phyloP scores from a whole-genome alignment of 2,888 invertebrate species.

The Erebia ligea region DNA sequence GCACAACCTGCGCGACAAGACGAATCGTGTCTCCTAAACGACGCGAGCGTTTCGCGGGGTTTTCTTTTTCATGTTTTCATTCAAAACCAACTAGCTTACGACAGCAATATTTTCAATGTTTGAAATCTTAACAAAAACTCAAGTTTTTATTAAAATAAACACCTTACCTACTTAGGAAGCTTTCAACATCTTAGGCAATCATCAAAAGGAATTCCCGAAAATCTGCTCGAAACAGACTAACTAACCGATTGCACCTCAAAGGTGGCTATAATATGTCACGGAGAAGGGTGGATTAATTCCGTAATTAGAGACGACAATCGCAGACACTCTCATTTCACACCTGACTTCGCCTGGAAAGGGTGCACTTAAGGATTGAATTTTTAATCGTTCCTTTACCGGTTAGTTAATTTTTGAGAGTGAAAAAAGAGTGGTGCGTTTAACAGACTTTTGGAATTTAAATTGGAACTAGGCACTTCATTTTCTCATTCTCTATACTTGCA shows the following conservation, averaged over 20 bases:
- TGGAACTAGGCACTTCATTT: neutral
- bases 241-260: constrained; percentile 52
- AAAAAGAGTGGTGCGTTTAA: constrained; percentile 7
- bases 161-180: neutral
- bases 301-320: constrained; percentile 55
- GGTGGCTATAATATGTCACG: constrained; percentile 48
- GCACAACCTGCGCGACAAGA: too few relatives aligned
- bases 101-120: too few relatives aligned
- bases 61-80: too few relatives aligned
- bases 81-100: too few relatives aligned
- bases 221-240: constrained; percentile 38
- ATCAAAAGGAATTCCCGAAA: constrained; percentile 9
- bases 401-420: constrained; percentile 37
- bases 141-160: too few relatives aligned
- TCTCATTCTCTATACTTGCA: neutral
- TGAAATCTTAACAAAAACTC: neutral
- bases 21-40: too few relatives aligned
- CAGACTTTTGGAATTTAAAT: neutral
- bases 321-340: constrained; percentile 58
- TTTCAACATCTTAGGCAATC: neutral
- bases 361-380: constrained; percentile 54
- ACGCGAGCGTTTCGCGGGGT: too few relatives aligned
- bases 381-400: constrained; percentile 50
- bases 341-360: constrained; percentile 52
- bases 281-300: constrained; percentile 51